Percentiles rank a stretch among this genome's conserved stretches.
Evolutionary conservation across 2,113 vertebrate species (phyloP).

Genomic region (Ardeotis arabs): DNA sequence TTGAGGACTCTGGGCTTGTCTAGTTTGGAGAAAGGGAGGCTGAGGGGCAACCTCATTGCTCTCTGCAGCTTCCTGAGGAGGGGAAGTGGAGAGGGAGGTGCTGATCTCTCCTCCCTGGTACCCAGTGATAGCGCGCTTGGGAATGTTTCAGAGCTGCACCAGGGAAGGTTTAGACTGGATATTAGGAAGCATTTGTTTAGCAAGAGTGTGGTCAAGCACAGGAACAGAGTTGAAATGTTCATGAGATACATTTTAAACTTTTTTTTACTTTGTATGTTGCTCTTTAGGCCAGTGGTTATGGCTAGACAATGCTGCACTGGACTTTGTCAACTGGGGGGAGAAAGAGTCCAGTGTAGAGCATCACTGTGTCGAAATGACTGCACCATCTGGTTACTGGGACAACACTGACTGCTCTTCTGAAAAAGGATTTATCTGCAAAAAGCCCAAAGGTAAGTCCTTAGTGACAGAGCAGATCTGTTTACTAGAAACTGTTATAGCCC

Average conservation of each 20-base stretch:
- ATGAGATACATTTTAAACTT: fast-evolving
- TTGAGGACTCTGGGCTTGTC: no score
- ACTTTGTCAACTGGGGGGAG: constrained; percentile 53
- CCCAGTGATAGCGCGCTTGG: no score
- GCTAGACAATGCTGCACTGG: constrained; percentile 8
- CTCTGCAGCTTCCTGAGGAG: no score
- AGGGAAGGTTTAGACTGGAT: no score
- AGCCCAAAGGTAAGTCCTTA: neutral
- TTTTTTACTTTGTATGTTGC: neutral
- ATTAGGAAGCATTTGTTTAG: no score
- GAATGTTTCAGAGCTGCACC: no score
- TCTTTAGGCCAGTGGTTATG: constrained; percentile 37
- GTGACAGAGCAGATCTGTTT: neutral
- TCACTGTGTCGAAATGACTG: neutral
- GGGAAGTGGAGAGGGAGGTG: no score
- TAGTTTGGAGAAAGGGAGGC: no score
- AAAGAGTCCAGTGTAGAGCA: neutral
- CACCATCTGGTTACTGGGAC: constrained; percentile 20
- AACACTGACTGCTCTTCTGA: constrained; percentile 8
- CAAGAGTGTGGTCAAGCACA: no score
- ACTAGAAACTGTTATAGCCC: neutral
- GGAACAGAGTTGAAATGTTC: neutral
- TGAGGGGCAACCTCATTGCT: no score
- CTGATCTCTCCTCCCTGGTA: no score
- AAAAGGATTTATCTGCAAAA: constrained; percentile 55